Evolutionary conservation across 2,888 invertebrate genomes (phyloP).

Genomic region (Aspidiotus rigidus): DNA sequence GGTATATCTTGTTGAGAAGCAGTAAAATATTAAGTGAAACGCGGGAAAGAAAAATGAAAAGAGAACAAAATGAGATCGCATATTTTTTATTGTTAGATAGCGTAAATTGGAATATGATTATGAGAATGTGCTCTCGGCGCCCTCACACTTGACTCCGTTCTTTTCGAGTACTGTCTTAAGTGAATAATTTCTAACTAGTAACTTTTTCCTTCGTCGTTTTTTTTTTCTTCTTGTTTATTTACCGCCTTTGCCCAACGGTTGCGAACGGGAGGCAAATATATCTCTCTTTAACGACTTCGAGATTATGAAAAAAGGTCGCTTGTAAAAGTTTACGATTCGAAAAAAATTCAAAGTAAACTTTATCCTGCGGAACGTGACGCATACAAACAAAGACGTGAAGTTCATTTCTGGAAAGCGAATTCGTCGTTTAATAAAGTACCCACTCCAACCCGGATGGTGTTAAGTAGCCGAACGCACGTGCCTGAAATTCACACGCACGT

Average conservation of each 20-base stretch:
- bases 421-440: neutral
- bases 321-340: constrained; percentile 2
- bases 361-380: too few species aligned
- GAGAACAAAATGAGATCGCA: constrained; percentile 25
- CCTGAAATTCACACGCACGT: constrained; percentile 4
- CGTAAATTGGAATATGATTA: constrained; percentile 29
- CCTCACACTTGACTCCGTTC: constrained; percentile 10
- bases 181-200: neutral
- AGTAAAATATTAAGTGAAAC: constrained; percentile 2
- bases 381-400: neutral
- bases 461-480: constrained; percentile 2
- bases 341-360: neutral
- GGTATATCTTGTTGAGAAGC: neutral
- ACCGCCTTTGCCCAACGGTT: neutral
- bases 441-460: neutral
- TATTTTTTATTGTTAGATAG: constrained; percentile 30
- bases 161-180: neutral
- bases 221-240: constrained; percentile 2
- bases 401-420: neutral
- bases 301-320: neutral
- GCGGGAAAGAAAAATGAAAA: neutral
- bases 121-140: constrained; percentile 27
- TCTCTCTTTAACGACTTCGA: neutral
- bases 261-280: neutral
- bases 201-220: neutral